Evolutionary conservation across 2,888 invertebrate species (phyloP), one percentile per base, ranked within the genome.

Genomic region (Heliconius cydno): DNA sequence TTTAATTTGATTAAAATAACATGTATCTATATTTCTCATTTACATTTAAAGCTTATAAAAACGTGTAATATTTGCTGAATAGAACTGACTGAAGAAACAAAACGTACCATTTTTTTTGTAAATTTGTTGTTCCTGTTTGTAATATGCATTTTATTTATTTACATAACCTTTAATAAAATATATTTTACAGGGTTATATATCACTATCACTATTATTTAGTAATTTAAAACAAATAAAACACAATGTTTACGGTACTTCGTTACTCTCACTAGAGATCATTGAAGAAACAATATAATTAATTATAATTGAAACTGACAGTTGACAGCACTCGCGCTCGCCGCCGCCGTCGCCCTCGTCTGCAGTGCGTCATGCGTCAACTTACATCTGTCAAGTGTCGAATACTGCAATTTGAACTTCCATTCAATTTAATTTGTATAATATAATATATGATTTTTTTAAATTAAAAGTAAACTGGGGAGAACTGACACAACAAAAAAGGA

Each of bases 101-200:
- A 28, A 78, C 65, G 46, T 76, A 77, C 79, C 79, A 79, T 75
- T 70, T 46, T 76, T 30, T 79, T 70, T n/a, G 34, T 75, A 70
- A 70, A 63, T 68, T 68, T 75, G 28, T 70, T 79, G n/a, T 75
- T 79, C 63, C 63, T 68, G 75, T 63, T 75, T 19, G 79, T 75
- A 34, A 75, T 68, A 68, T 75, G 63, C 68, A 75, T 79, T 73
- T 75, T 34, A 30, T 7, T 28, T 57, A 13, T 67, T 79, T 66
- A 75, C 34, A 70, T 79, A 68, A n/a, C 41, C 46, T 28, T 73
- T 38, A 38, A 34, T 34, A 34, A 34, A 34, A 34, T 34, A 7
- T 34, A 34, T 34, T 34, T 1, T 34, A 6, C 34, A 1, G 0
- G 34, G 34, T 9, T 34, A 34, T 34, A 34, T 34, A 34, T 34